Base-by-base conservation (phyloP, 2,113 vertebrate genomes). In the Girardinichthys multiradiatus region DNA sequence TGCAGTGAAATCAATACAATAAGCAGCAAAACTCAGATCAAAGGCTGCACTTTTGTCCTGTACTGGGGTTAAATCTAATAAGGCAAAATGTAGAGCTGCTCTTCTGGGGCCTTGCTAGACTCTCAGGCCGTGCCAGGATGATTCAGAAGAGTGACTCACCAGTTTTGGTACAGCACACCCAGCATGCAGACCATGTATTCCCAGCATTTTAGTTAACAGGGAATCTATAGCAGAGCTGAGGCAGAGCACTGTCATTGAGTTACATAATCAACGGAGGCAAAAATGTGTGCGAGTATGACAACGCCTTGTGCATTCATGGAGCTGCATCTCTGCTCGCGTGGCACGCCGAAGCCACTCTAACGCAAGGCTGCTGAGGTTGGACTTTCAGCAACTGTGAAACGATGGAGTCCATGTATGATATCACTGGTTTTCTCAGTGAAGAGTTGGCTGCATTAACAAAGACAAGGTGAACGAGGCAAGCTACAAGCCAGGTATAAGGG, bases 231-330 rank as follows among this genome's bases (percentile, higher is more conserved):
- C 87, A 85, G 87, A 83, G 74, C 74, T 86, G 85, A 91, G 84
- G 89, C 90, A 90, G 86, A 90, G 91, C 72, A 29, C 88, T 87
- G 88, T 89, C 90, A 87, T 90, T 86, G 87, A 89, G 83, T 92
- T 92, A 91, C 87, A 89, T 92, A 90, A 92, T 91, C 90, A 90
- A 88, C 83, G 81, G 87, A 82, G 86, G 80, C 84, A 74, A 75
- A 71, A 66, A 74, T 48, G 37, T 70, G 76, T 72, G 76, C 59
- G 68, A 35, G 59, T 31, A 70, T 24, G 57, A 12, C 42, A 21
- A 10, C 1, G 60, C 37, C 58, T 61, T n/a, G 37, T 74, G 79
- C 82, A 64, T 82, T 76, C 39, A 68, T 68, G 72, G 73, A 81
- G 81, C 87, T 9, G 79, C 80, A 66, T 71, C 82, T 85, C 83